These are phyloP conservation scores for Siphonodentalium dalli DNA, from an alignment of 2,888 invertebrate genomes.

Conservation along the genomic window DNA sequence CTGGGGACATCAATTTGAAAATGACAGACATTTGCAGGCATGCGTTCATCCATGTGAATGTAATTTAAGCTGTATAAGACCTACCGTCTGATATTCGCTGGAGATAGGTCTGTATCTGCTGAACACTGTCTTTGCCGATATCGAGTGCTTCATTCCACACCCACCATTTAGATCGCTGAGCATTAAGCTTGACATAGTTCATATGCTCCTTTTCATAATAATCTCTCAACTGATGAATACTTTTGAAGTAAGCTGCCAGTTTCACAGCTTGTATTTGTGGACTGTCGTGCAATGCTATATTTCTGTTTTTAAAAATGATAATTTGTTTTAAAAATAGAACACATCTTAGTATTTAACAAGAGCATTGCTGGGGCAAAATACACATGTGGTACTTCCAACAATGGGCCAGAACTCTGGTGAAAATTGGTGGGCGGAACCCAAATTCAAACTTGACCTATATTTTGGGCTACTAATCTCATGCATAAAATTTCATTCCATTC, in stretches of 20 bases:
- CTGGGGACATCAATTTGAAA: too few relatives aligned
- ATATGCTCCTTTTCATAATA: slow-evolving; percentile 61
- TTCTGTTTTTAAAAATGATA: slow-evolving; percentile 31
- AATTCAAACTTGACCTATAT: too few relatives aligned
- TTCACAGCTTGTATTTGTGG: slow-evolving; percentile 59
- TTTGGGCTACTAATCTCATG: too few relatives aligned
- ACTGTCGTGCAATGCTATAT: slow-evolving; percentile 59
- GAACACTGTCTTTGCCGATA: slow-evolving; percentile 51
- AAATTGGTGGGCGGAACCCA: too few relatives aligned
- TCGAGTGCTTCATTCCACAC: slow-evolving; percentile 59
- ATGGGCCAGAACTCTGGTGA: too few relatives aligned
- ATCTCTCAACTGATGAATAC: slow-evolving; percentile 44
- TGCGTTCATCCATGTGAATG: too few relatives aligned
- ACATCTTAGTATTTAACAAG: background rate
- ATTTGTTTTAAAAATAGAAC: background rate
- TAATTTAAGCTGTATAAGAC: too few relatives aligned
- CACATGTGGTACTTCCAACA: too few relatives aligned
- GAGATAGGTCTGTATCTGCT: slow-evolving; percentile 62
- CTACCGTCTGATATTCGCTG: slow-evolving; percentile 54
- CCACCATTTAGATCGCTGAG: slow-evolving; percentile 63
- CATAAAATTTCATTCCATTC: too few relatives aligned
- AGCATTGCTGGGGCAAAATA: background rate
- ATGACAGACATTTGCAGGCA: too few relatives aligned
- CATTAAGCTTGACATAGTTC: slow-evolving; percentile 53
- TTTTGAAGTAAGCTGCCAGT: slow-evolving; percentile 50